These are phyloP conservation scores for Drosophila teissieri DNA, from an alignment of 1,140 invertebrate species.

Conservation along the genomic window DNA sequence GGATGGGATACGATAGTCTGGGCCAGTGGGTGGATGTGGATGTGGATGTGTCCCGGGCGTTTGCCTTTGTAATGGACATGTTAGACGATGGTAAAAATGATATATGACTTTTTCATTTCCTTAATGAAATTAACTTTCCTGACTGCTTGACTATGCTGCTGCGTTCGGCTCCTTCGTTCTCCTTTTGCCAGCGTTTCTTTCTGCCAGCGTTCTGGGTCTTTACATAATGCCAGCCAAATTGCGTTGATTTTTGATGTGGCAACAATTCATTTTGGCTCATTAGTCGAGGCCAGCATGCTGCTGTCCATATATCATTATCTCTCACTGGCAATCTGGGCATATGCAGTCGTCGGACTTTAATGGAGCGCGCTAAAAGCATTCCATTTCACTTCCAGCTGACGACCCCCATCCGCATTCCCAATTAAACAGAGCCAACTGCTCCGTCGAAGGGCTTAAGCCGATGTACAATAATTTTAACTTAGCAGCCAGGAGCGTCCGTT, in stretches of 20 bases:
- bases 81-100: conserved; percentile 81
- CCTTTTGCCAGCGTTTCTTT: not conserved
- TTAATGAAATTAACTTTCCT: conserved; percentile 81
- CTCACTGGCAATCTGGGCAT: conserved; percentile 44
- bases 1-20: conserved; percentile 15
- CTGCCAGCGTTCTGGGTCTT: conserved; percentile 41
- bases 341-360: conserved; percentile 52
- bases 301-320: conserved; percentile 75
- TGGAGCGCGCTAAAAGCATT: conserved; percentile 56
- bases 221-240: conserved; percentile 80
- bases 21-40: conserved; percentile 13
- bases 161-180: not conserved
- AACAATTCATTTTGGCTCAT: conserved; percentile 82
- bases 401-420: conserved; percentile 8
- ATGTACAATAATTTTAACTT: conserved; percentile 64
- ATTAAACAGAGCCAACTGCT: conserved; percentile 37
- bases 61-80: conserved; percentile 75
- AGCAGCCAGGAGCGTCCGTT: conserved; percentile 41
- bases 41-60: conserved; percentile 17
- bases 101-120: conserved; percentile 83
- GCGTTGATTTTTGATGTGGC: conserved; percentile 81
- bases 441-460: conserved; percentile 54
- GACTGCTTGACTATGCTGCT: conserved; percentile 5
- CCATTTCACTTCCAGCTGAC: conserved; percentile 40
- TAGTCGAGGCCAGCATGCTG: conserved; percentile 70